Conservation (phyloP, 1,140 invertebrate species). For the Vollenhovia emeryi region DNA sequence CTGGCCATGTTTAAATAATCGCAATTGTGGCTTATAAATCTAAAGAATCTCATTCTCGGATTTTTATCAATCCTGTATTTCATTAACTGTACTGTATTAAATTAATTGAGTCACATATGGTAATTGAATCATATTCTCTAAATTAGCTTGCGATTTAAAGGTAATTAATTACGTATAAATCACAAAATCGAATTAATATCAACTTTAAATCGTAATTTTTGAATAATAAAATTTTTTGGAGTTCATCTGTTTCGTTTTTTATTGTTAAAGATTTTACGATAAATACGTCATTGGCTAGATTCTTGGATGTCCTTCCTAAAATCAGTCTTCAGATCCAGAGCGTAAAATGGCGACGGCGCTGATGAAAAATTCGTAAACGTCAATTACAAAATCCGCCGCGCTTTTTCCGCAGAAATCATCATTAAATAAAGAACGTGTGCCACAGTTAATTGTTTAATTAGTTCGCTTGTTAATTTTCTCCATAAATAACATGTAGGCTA, state of each 20-base stretch:
- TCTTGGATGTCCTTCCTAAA: conserved; percentile 41
- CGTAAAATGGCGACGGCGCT: conserved; percentile 24
- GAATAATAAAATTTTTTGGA: conserved; percentile 5
- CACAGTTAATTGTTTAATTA: conserved; percentile 14
- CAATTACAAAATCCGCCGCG: conserved; percentile 1
- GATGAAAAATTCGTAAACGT: background rate
- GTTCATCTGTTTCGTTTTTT: background rate
- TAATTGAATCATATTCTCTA: conserved; percentile 3
- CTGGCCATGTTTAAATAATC: conserved; percentile 44
- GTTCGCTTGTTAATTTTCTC: background rate
- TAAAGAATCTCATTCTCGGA: background rate
- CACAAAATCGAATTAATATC: background rate
- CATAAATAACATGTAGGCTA: background rate
- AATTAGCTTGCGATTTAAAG: background rate
- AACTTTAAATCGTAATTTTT: background rate
- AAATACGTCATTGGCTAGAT: conserved; percentile 62
- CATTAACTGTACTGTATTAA: background rate
- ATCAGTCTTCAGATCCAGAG: conserved; percentile 65
- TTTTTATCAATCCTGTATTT: background rate
- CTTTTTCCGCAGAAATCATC: background rate
- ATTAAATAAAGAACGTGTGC: background rate
- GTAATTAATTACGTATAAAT: conserved; percentile 1
- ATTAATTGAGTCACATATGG: background rate
- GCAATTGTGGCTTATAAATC: background rate
- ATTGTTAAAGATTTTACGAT: conserved; percentile 30